Evolutionary conservation across 2,888 invertebrate species (phyloP), one percentile per base, ranked within the genome.

Genomic region (Opisthograptis luteolata): DNA sequence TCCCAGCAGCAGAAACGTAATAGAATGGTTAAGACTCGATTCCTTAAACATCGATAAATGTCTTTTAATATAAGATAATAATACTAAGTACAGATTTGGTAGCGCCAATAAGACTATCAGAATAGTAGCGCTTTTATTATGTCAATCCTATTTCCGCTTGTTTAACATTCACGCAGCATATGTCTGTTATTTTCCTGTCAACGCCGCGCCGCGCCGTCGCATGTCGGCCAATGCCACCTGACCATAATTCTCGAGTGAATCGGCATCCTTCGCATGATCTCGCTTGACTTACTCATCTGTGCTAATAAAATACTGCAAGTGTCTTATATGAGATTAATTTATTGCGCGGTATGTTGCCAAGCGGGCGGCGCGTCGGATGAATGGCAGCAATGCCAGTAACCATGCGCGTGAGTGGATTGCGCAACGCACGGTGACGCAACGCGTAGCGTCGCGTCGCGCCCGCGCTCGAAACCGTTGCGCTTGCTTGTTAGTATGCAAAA

Each of bases 401-500:
- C 65, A 72, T 79, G 84, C 84, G 85, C 85, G 84, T 81, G 86
- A 84, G 84, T 75, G 68, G 72, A 68, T 80, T 79, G 74, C 79
- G 80, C 76, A 79, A 80, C 70, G 27, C 44, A 17, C 68, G 73
- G 75, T 88, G 87, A 87, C 87, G 88, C 79, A 87, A 87, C 34
- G 19, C 37, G 24, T 14, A 15, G 28, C 49, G 49, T 43, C 76
- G 74, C 73, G 78, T 74, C 81, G 81, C 68, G 70, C 60, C 62
- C 66, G 71, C 72, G 58, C 34, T 46, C 47, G 51, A 43, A 58
- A 50, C 55, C 54, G 59, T 58, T 59, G 56, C 42, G 46, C 44
- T 82, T 80, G 80, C 82, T 79, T 76, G 80, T 85, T 84, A 79
- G 81, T 84, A 87, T 87, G 86, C 86, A 84, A 84, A 86, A 80